Percentiles rank a stretch among this genome's conserved stretches.
Conservation (phyloP, 2,797 vertebrate genomes). For the Acropternis orthonyx region DNA sequence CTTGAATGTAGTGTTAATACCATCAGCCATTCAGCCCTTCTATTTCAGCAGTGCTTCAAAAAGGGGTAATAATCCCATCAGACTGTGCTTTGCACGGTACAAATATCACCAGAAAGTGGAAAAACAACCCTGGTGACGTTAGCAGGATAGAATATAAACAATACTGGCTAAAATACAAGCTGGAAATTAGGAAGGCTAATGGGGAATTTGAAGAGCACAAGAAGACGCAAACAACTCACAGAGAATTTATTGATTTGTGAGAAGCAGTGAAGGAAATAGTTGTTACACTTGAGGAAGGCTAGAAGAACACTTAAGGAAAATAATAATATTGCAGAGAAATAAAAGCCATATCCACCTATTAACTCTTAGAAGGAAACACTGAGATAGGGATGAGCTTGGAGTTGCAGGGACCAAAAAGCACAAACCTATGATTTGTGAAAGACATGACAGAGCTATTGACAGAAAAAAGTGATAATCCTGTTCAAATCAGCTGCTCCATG, state of each 20-base stretch:
- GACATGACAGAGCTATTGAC: background rate
- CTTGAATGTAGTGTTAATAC: background rate
- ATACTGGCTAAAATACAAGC: conserved; percentile 16
- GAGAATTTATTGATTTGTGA: conserved; percentile 4
- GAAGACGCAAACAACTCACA: background rate
- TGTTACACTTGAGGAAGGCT: background rate
- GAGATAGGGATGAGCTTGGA: background rate
- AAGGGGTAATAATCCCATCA: background rate
- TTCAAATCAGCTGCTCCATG: background rate
- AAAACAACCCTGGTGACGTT: background rate
- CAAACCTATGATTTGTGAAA: background rate
- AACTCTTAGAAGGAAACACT: background rate
- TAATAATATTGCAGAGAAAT: background rate
- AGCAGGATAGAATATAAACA: conserved; percentile 33
- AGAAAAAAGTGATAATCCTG: background rate
- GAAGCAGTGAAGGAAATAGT: background rate
- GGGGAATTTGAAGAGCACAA: conserved; percentile 28
- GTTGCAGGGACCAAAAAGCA: background rate
- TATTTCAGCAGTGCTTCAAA: background rate
- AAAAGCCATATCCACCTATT: background rate
- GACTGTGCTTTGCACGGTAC: background rate
- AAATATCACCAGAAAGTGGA: conserved; percentile 11
- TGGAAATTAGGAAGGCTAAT: conserved; percentile 30
- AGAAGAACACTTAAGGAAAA: conserved; percentile 7
- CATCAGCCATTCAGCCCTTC: background rate